Conservation (phyloP, 2,113 vertebrate species). For the Cyphomyrus discorhynchus region DNA sequence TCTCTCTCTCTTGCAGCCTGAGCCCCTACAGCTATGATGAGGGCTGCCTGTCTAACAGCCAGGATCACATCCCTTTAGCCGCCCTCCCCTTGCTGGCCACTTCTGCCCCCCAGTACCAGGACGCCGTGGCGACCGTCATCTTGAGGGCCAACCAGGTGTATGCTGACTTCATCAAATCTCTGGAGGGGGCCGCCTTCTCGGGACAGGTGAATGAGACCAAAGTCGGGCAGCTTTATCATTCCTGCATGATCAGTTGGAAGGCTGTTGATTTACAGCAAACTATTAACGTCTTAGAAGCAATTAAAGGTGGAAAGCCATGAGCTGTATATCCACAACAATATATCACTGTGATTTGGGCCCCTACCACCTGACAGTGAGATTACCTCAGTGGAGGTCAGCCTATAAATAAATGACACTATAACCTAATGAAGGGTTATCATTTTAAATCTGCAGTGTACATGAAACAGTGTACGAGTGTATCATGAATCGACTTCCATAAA, state of each 20-base stretch:
- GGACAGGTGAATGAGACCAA: conserved; percentile 74
- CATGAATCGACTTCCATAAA: neutral
- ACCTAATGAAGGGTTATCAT: neutral
- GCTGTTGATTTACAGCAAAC: neutral
- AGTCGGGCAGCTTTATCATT: neutral
- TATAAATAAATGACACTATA: neutral
- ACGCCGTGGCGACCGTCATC: conserved; percentile 84
- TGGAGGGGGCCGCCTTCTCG: conserved; percentile 76
- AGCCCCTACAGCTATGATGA: conserved; percentile 93
- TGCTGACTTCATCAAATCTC: conserved; percentile 80
- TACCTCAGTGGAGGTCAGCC: neutral
- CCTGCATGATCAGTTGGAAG: neutral
- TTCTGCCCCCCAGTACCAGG: conserved; percentile 90
- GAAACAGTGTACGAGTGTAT: neutral
- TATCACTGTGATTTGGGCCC: neutral
- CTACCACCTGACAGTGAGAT: neutral
- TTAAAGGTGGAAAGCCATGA: neutral
- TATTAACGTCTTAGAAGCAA: neutral
- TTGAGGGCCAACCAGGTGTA: conserved; percentile 89
- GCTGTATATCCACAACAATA: neutral
- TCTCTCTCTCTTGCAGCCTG: conserved; percentile 60
- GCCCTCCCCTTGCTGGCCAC: conserved; percentile 90
- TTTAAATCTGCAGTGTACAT: neutral
- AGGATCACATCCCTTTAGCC: conserved; percentile 93
- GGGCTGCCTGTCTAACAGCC: conserved; percentile 89